These are phyloP conservation scores for Dasypogon diadema DNA, from an alignment of 2,888 invertebrate genomes.

Conservation along the genomic window DNA sequence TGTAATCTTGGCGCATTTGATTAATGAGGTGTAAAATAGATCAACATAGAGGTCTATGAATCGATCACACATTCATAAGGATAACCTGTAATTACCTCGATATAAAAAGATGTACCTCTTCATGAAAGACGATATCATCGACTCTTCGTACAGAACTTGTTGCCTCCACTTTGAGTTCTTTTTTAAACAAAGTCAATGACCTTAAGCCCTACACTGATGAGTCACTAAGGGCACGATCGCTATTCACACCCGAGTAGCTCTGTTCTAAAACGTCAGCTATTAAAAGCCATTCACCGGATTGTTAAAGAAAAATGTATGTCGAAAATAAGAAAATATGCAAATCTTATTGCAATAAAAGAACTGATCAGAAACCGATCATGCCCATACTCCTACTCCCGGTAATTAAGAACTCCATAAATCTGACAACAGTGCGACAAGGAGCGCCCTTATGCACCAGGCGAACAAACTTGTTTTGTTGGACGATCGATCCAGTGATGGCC, in stretches of 20 bases:
- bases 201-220: background rate
- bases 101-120: too few species aligned
- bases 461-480: slow-evolving; percentile 16
- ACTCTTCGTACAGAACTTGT: background rate
- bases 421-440: slow-evolving; percentile 16
- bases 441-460: slow-evolving; percentile 38
- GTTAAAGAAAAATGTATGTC: too few species aligned
- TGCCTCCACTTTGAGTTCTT: background rate
- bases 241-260: too few species aligned
- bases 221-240: slow-evolving; percentile 3
- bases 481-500: background rate
- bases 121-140: too few species aligned
- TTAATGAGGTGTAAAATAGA: too few species aligned
- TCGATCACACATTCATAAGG: too few species aligned
- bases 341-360: too few species aligned
- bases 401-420: background rate
- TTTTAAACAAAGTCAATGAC: slow-evolving; percentile 11
- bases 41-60: too few species aligned
- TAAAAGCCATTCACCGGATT: too few species aligned
- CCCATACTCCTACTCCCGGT: slow-evolving; percentile 16
- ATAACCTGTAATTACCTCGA: too few species aligned
- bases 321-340: background rate
- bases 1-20: too few species aligned
- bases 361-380: background rate
- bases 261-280: too few species aligned